A percentile compares a stretch with the other conserved stretches of the same genome.
Conservation (phyloP, 2,113 vertebrate species). For the Campylomormyrus numenius region DNA sequence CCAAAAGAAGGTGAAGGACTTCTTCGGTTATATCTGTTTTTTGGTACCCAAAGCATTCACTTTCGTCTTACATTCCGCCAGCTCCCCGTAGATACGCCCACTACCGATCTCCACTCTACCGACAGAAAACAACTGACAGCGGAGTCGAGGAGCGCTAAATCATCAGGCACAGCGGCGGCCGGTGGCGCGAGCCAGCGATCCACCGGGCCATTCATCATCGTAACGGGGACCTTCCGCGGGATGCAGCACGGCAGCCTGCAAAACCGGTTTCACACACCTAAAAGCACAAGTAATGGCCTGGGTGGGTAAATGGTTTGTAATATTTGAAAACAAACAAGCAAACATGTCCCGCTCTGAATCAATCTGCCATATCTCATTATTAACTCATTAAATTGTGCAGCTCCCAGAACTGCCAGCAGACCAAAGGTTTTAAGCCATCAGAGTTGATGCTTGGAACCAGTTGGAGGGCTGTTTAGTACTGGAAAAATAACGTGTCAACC, state of each 20-base stretch:
- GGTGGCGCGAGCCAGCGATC: background rate
- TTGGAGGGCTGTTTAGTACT: background rate
- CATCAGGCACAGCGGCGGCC: background rate
- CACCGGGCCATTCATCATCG: background rate
- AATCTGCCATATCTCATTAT: background rate
- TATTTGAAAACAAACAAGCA: constrained; percentile 4
- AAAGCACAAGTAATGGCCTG: constrained; percentile 1
- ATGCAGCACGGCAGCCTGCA: background rate
- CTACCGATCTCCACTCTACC: background rate
- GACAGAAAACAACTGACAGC: background rate
- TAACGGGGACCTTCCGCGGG: background rate
- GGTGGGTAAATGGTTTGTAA: constrained; percentile 5
- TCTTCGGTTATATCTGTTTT: background rate
- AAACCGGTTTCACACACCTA: background rate
- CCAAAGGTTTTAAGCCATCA: background rate
- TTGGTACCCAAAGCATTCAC: background rate
- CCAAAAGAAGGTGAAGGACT: background rate
- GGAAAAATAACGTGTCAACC: background rate
- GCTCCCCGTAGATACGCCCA: background rate
- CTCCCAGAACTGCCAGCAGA: constrained; percentile 4
- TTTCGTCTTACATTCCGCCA: background rate
- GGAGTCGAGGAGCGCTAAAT: background rate
- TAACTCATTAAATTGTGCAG: constrained; percentile 1
- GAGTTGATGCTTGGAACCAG: background rate
- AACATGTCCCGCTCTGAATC: background rate